phyloP scores from a whole-genome alignment of 2,888 invertebrate species.

The Lathronympha strigana region DNA sequence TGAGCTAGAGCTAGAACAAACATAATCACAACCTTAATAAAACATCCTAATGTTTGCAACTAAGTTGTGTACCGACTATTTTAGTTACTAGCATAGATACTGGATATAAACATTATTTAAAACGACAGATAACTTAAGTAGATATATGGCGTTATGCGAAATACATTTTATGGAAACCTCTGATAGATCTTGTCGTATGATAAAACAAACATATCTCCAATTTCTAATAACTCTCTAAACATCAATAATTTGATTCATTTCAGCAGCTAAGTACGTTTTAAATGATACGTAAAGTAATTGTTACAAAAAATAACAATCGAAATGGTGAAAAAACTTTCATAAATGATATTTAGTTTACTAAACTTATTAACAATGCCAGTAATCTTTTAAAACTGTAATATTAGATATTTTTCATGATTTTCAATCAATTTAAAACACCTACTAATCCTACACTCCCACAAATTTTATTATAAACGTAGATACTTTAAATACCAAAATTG shows the following conservation, averaged over 20 bases:
- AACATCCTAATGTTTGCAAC: slow-evolving; percentile 12
- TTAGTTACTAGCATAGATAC: not conserved
- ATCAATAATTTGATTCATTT: too few species aligned
- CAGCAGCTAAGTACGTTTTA: too few species aligned
- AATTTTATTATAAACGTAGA: not conserved
- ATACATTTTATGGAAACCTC: too few species aligned
- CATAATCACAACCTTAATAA: slow-evolving; percentile 35
- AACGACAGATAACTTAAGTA: too few species aligned
- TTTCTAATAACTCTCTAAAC: too few species aligned
- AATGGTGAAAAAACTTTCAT: not conserved
- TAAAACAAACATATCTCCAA: too few species aligned
- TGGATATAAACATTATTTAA: not conserved
- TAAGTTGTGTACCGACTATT: not conserved
- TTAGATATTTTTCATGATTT: not conserved
- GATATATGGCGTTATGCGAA: too few species aligned
- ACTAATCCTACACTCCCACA: not conserved
- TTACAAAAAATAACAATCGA: too few species aligned
- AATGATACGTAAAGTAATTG: too few species aligned
- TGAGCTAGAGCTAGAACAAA: slow-evolving; percentile 8
- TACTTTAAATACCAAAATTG: not conserved
- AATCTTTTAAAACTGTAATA: not conserved
- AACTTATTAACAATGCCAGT: too few species aligned
- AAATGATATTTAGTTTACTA: not conserved
- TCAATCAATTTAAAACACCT: not conserved
- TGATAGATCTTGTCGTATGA: too few species aligned